These are phyloP conservation scores for Pocillopora meandrina DNA, from an alignment of 92 coral and sea anemone species.

Conservation along the genomic window DNA sequence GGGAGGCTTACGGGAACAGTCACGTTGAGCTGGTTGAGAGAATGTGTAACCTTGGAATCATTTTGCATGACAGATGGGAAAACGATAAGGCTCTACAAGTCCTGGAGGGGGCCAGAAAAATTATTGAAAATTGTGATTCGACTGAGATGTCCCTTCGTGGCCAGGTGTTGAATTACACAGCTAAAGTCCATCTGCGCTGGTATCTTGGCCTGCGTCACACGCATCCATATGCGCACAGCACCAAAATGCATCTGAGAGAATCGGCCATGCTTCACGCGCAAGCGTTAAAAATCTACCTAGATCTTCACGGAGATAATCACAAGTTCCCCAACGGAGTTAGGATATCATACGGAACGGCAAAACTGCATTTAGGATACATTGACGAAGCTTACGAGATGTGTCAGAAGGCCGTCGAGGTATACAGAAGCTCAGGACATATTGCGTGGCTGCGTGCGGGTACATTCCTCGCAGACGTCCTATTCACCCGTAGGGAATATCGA, in stretches of 20 bases:
- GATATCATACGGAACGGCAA: constrained; percentile 78
- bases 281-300: constrained; percentile 74
- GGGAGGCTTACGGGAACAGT: constrained; percentile 52
- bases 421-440: constrained; percentile 72
- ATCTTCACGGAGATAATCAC: constrained; percentile 72
- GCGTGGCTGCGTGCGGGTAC: constrained; percentile 89
- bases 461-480: constrained; percentile 70
- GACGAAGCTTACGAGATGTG: constrained; percentile 67
- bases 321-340: constrained; percentile 77
- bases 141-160: constrained; percentile 49
- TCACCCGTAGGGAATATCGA: constrained; percentile 50
- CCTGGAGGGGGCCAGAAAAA: constrained; percentile 68
- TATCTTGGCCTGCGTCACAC: constrained; percentile 58
- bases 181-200: constrained; percentile 81
- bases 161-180: constrained; percentile 80
- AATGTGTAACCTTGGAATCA: constrained; percentile 87
- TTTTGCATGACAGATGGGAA: constrained; percentile 79
- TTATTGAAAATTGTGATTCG: constrained; percentile 48
- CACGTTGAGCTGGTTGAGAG: constrained; percentile 78
- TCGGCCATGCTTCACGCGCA: constrained; percentile 69
- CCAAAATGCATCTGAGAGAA: constrained; percentile 47
- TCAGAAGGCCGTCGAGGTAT: constrained; percentile 62
- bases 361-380: constrained; percentile 58
- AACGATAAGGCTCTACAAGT: constrained; percentile 77
- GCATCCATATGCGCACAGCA: constrained; percentile 48